Base-by-base conservation (phyloP, 1,140 invertebrate genomes). In the Microplitis mediator region DNA sequence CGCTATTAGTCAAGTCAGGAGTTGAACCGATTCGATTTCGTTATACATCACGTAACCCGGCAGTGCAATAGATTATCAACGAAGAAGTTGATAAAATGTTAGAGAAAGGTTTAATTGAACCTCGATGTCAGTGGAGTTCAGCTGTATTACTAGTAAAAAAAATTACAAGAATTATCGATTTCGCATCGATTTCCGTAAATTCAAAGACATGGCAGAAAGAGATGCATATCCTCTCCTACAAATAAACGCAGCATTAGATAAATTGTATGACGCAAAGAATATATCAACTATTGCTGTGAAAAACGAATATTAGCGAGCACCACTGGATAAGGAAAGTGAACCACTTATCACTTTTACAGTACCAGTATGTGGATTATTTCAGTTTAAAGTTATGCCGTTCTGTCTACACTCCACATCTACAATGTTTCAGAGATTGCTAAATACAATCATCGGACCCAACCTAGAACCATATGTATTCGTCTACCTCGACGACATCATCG, bases 151-250 rank as follows among this genome's bases (percentile, higher is more conserved):
- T 87, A 13, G 83, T 88, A 3, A 69, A 80, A 72, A 74, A 84
- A 85, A 60, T 23, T 84, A 89, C 69, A 80, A 81, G 1, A 74
- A 71, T 0, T 75, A 78, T 3, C 60, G 88, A 8, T 85, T 88
- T 63, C 89, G 87, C 74, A 79, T 89, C 0, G 87, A 89, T 76
- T 88, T 81, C 66, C 31, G 84, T 14, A 45, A 66, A 31, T 58
- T 88, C 2, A 89, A 90, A 71, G 45, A 31, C 0, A 75, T 86
- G 0, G 89, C 87, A 0, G 78, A 75, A 31, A 78, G 79, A 69
- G 85, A 88, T 65, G 71, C 73, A 13, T 89, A 82, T 76, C 89
- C 89, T 4, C 68, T 90, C 3, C 88, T 88, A 4, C 69, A 80
- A 8, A 86, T 89, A 4, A 82, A 87, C 54, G 86, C 88, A 45